Evolutionary conservation across 1,140 invertebrate species (phyloP), one percentile per base, ranked within the genome.

Genomic region (Musca domestica): DNA sequence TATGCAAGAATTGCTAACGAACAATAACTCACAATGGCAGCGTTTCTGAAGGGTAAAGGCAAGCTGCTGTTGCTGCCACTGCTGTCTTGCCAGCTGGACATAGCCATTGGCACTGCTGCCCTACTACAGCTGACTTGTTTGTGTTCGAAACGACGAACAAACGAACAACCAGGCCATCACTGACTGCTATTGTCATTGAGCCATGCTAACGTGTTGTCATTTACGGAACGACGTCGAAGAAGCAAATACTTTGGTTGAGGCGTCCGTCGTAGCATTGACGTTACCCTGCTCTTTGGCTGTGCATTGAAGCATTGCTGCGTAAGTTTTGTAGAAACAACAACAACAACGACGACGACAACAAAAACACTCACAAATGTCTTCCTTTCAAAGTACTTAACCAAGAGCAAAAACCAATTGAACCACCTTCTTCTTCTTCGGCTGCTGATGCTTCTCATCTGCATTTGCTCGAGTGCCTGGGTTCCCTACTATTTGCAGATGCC

Each of bases 1-100:
- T 54, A 54, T 54, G 52, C 52, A 54, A 54, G 52, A 54, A 20
- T 54, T 54, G 52, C 52, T 54, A 54, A 15, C 52, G 14, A 54
- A 54, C 52, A 54, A 54, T 54, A 54, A 54, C 22, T 54, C 52
- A 54, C 52, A 54, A 12, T 54, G 52, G 52, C 52, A 25, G 22
- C 22, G 22, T 22, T 54, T 49, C n/a, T 41, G 34, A 41, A 41
- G 34, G 34, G 34, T 41, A 41, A 41, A 41, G 34, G 34, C 34
- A 12, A 41, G 34, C 6, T 41, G 34, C 34, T n/a, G n/a, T n/a
- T n/a, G n/a, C n/a, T n/a, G n/a, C n/a, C n/a, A n/a, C n/a, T n/a
- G n/a, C n/a, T 41, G 34, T 12, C 34, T 41, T 41, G 34, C 34
- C 34, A 41, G 34, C 34, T 41, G 34, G 34, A 41, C 34, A 41